Percentiles rank a stretch among this genome's conserved stretches.
phyloP scores from a whole-genome alignment of 1,140 invertebrate genomes.

The Drosophila mojavensis region DNA sequence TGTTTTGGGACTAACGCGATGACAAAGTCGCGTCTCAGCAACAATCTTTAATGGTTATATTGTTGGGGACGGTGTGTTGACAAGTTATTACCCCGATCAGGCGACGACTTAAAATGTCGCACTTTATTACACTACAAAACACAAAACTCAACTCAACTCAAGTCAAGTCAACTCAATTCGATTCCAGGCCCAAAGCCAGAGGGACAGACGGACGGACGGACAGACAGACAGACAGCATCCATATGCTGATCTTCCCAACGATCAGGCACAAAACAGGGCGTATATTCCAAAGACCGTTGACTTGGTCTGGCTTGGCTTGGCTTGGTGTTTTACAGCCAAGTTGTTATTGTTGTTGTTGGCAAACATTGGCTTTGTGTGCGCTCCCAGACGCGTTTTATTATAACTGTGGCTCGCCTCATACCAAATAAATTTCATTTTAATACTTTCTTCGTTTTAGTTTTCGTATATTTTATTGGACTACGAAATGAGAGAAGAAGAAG shows the following conservation, averaged over 20 bases:
- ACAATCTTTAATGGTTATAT: constrained; percentile 62
- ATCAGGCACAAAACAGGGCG: constrained; percentile 27
- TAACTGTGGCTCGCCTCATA: constrained; percentile 78
- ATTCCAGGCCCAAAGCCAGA: neutral
- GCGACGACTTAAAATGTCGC: constrained; percentile 79
- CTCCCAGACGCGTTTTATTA: constrained; percentile 80
- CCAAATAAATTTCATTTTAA: constrained; percentile 80
- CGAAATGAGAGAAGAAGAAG: constrained; percentile 14
- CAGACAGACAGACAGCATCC: too few species aligned
- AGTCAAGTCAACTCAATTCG: constrained; percentile 34
- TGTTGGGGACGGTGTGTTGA: constrained; percentile 67
- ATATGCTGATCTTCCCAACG: constrained; percentile 27
- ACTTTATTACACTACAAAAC: constrained; percentile 82
- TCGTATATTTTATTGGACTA: constrained; percentile 70
- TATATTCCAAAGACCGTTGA: constrained; percentile 42
- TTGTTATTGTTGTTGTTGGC: constrained; percentile 65
- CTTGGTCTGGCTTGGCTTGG: constrained; percentile 51
- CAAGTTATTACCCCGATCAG: constrained; percentile 78
- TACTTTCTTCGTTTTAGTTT: constrained; percentile 82
- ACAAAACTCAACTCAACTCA: constrained; percentile 72
- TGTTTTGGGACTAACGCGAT: constrained; percentile 32
- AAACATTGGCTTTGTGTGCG: constrained; percentile 77
- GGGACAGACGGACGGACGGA: too few species aligned
- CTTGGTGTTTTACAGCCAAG: constrained; percentile 67
- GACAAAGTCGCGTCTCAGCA: constrained; percentile 36